Percentiles rank a stretch among this genome's conserved stretches.
These are phyloP conservation scores for Thermophis baileyi DNA, from an alignment of 2,113 vertebrate genomes.

Conservation along the genomic window DNA sequence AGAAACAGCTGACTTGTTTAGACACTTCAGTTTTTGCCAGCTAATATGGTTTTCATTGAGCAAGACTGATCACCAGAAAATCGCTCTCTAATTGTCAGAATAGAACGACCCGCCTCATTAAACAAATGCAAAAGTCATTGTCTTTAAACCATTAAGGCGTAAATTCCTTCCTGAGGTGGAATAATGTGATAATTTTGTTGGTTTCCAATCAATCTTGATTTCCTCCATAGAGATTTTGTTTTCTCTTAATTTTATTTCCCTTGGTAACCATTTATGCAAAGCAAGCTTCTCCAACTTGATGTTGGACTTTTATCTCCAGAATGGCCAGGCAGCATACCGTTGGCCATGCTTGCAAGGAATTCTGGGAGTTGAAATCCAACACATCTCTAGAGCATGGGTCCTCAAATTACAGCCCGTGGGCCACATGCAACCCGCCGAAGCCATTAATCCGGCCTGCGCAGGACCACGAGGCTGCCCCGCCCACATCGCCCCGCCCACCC, in stretches of 20 bases:
- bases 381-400: neutral
- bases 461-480: too few species aligned
- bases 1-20: neutral
- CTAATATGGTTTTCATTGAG: conserved; percentile 2
- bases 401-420: too few species aligned
- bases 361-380: neutral
- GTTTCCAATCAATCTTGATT: neutral
- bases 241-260: neutral
- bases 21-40: neutral
- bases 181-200: neutral
- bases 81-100: neutral
- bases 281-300: neutral
- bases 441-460: too few species aligned
- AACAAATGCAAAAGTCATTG: neutral
- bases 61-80: neutral
- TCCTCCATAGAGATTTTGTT: neutral
- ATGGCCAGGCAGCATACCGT: neutral
- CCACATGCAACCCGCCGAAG: too few species aligned
- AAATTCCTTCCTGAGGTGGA: conserved; percentile 1
- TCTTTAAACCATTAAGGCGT: neutral
- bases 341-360: neutral
- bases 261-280: neutral
- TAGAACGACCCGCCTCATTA: neutral
- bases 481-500: too few species aligned
- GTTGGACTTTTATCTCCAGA: neutral